Evolutionary conservation across 2,113 vertebrate genomes (phyloP), one percentile per base, ranked within the genome.

Genomic region (Myrmophylax atrothorax): DNA sequence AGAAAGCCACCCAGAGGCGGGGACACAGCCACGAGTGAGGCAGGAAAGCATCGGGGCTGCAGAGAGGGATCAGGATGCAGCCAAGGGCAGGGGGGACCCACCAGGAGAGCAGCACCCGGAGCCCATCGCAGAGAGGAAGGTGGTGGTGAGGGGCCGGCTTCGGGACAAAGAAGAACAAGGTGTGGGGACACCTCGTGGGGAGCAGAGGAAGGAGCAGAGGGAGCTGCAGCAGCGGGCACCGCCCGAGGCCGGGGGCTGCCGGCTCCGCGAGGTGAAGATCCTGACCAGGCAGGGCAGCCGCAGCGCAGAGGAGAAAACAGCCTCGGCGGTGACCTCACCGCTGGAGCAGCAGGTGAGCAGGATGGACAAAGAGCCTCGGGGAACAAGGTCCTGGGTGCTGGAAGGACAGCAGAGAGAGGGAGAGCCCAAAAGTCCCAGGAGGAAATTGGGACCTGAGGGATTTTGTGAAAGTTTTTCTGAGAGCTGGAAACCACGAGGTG

Each of bases 331-430:
- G 62, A 67, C 68, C 46, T 66, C n/a, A 5, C 10, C 94, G 44
- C 24, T 9, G 6, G 82, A 84, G 18, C 68, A 89, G 46, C 95
- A 96, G 97, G 97, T 97, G 80, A 92, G 88, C 40, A 56, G 58
- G 13, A 35, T 3, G 63, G 59, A n/a, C 38, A 55, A 17, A 60
- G 14, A 1, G 14, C 16, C 17, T 14, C 1, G 31, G 7, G 7
- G 24, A 10, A 25, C 1, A 10, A 66, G 26, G 28, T 53, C 24
- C 42, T 70, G 63, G 18, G 28, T 73, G 29, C 47, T 63, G 69
- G 62, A 44, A 75, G n/a, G 31, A 23, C 22, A 49, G 33, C 26
- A 76, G 66, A 24, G 19, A 55, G 47, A 74, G 38, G 58, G 59
- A 88, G 29, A 72, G 7, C 35, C 53, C 44, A 28, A 66, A 40